phyloP scores from a whole-genome alignment of 1,140 invertebrate genomes.

The Vanessa tameamea region DNA sequence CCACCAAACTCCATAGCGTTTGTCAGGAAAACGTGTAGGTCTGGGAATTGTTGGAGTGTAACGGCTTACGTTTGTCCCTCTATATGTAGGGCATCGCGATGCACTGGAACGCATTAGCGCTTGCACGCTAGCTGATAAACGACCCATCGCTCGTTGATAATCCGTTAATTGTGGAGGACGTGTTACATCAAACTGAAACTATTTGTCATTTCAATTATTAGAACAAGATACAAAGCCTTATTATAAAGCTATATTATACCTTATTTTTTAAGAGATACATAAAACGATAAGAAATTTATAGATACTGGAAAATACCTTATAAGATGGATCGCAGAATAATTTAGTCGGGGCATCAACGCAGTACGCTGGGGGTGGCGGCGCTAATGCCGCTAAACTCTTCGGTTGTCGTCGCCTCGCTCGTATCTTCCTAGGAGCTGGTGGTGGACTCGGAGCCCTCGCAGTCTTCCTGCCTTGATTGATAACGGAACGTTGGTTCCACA shows the following conservation, averaged over 20 bases:
- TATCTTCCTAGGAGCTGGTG: slow-evolving; percentile 59
- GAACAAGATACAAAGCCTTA: slow-evolving; percentile 6
- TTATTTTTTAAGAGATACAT: too few species aligned
- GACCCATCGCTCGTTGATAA: slow-evolving; percentile 59
- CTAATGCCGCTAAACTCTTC: slow-evolving; percentile 49
- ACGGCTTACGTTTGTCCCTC: slow-evolving; percentile 65
- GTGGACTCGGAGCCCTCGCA: slow-evolving; percentile 52
- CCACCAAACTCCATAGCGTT: slow-evolving; percentile 65
- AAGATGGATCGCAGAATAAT: slow-evolving; percentile 65
- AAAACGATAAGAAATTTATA: too few species aligned
- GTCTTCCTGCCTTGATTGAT: slow-evolving; percentile 16
- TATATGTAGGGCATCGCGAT: slow-evolving; percentile 59
- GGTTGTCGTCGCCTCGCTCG: slow-evolving; percentile 66
- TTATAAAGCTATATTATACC: not conserved
- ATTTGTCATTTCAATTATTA: not conserved
- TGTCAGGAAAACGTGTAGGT: slow-evolving; percentile 54
- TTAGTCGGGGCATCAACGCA: slow-evolving; percentile 66
- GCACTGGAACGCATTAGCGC: slow-evolving; percentile 62
- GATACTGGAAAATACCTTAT: slow-evolving; percentile 49
- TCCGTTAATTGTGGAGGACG: slow-evolving; percentile 54
- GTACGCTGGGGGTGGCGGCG: slow-evolving; percentile 58
- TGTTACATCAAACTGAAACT: slow-evolving; percentile 71
- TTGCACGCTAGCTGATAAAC: slow-evolving; percentile 65
- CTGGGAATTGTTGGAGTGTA: slow-evolving; percentile 68
- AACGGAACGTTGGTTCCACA: slow-evolving; percentile 50